These are phyloP conservation scores for Heteronetta atricapilla DNA, from an alignment of 2,113 vertebrate species.

Conservation along the genomic window DNA sequence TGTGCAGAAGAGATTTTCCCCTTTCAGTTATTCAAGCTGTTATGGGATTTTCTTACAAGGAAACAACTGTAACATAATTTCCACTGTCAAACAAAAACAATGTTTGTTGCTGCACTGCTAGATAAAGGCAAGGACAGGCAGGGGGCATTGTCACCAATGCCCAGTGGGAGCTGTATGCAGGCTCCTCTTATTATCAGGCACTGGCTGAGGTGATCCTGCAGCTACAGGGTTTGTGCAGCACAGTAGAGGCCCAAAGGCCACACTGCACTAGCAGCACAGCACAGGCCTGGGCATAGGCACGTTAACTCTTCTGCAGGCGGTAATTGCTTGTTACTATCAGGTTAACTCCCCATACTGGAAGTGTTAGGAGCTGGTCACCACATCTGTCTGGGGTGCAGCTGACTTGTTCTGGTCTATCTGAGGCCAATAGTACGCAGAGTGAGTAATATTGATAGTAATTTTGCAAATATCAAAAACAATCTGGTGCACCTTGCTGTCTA, in stretches of 20 bases:
- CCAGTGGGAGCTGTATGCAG: background rate
- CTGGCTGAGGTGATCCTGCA: background rate
- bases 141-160: background rate
- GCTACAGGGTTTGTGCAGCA: background rate
- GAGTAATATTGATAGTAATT: background rate
- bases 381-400: background rate
- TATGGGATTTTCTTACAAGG: background rate
- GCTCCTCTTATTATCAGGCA: accelerated
- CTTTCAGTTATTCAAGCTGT: background rate
- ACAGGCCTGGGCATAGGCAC: background rate
- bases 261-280: accelerated
- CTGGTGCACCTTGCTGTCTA: background rate
- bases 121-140: background rate
- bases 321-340: background rate
- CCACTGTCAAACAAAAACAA: background rate
- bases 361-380: background rate
- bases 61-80: background rate
- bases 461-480: background rate
- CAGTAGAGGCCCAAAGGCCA: background rate
- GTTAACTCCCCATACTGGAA: background rate
- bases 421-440: background rate
- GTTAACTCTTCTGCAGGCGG: background rate
- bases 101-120: background rate
- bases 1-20: background rate
- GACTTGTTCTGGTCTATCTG: background rate